These are phyloP conservation scores for Coracopsis vasa DNA, from an alignment of 2,113 vertebrate genomes.

Conservation along the genomic window DNA sequence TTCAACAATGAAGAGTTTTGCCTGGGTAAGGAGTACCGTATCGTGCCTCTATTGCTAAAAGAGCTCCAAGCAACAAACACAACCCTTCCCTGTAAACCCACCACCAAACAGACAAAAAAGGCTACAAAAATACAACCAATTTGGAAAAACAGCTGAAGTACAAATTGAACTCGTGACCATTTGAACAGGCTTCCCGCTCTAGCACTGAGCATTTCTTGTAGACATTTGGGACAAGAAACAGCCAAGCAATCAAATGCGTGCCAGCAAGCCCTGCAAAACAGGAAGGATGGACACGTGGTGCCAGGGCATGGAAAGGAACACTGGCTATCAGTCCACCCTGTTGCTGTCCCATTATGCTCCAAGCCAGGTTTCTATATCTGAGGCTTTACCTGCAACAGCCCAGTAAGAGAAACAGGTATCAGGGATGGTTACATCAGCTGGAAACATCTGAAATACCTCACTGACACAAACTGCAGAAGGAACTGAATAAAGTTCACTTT, in stretches of 20 bases:
- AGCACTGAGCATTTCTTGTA: background rate
- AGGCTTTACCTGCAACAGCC: background rate
- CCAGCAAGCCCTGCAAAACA: background rate
- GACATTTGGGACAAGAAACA: background rate
- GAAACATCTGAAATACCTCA: background rate
- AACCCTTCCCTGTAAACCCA: background rate
- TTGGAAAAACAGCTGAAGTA: background rate
- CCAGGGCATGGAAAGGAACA: background rate
- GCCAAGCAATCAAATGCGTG: background rate
- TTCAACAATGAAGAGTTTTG: background rate
- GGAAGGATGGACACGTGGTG: background rate
- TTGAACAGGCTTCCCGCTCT: background rate
- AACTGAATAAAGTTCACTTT: background rate
- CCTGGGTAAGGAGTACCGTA: background rate
- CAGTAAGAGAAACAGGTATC: background rate
- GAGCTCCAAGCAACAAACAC: background rate
- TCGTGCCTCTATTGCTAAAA: background rate
- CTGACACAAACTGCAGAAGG: background rate
- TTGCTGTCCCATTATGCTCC: background rate
- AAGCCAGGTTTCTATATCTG: background rate
- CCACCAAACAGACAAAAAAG: background rate
- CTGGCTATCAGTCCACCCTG: background rate
- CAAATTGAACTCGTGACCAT: background rate
- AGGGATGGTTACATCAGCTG: background rate
- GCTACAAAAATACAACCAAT: background rate